Evolutionary conservation across 2,888 invertebrate genomes (phyloP), one percentile per base, ranked within the genome.

Genomic region (Plutella xylostella): DNA sequence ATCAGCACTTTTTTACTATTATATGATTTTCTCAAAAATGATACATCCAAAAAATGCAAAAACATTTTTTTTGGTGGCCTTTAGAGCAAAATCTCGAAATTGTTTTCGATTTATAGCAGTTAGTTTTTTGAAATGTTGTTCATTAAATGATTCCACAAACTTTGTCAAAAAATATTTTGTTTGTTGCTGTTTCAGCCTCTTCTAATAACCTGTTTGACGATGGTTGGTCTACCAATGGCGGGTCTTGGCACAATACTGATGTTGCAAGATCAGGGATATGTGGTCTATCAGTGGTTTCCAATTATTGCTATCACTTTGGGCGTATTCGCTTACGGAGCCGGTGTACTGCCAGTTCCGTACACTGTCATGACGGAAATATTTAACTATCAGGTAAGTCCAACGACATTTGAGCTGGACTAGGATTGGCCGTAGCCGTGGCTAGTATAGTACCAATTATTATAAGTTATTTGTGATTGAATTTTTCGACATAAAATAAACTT

Each of bases 341-440:
- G 45, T 17, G 17, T 47, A 7, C 38, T 47, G 11, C 47, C 47
- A 2, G 37, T 47, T 11, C 45, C 47, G 11, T 49, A 49, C 25
- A 31, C 45, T 17, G 49, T 49, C 17, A 43, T 49, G 45, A 40
- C 49, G 12, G 49, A 49, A 30, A 45, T 49, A 34, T 47, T 49
- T 14, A 47, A 37, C 39, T 45, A 45, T 34, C 47, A 49, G 45
- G 49, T 49, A 42, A 43, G 30, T n/a, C n/a, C n/a, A n/a, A n/a
- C n/a, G n/a, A n/a, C n/a, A n/a, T n/a, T n/a, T n/a, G n/a, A n/a
- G n/a, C n/a, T n/a, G n/a, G n/a, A n/a, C n/a, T n/a, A n/a, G n/a
- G n/a, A n/a, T n/a, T n/a, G n/a, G n/a, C n/a, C n/a, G n/a, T n/a
- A n/a, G n/a, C n/a, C n/a, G n/a, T n/a, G n/a, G n/a, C n/a, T n/a